These are phyloP conservation scores for Sebastes matsubarae DNA, from an alignment of 2,797 vertebrate species.

Conservation along the genomic window DNA sequence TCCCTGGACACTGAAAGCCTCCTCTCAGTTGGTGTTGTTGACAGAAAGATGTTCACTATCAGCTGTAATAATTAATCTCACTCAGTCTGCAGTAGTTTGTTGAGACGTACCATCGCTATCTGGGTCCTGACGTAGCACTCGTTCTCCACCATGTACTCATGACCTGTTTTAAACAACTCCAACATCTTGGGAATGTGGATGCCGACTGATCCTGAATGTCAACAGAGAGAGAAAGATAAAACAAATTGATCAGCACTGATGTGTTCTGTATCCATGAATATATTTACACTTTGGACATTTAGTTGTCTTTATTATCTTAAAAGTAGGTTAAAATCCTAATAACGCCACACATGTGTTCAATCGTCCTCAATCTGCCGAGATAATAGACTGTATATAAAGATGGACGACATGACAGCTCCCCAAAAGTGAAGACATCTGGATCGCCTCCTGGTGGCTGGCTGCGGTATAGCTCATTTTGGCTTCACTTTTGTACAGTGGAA, in stretches of 20 bases:
- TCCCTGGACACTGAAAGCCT: not conserved
- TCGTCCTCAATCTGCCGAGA: not conserved
- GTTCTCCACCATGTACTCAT: constrained; percentile 85
- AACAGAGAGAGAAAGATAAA: constrained; percentile 15
- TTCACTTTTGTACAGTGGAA: too few species aligned
- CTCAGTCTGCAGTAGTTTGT: not conserved
- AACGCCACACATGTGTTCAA: too few species aligned
- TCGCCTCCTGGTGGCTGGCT: too few species aligned
- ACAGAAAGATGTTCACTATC: not conserved
- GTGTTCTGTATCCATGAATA: fast-evolving
- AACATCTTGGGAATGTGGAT: constrained; percentile 88
- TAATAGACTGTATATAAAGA: too few species aligned
- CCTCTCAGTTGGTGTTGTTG: not conserved
- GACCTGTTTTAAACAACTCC: constrained; percentile 84
- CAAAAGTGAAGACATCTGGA: too few species aligned
- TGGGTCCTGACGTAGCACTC: constrained; percentile 82
- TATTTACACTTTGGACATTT: not conserved
- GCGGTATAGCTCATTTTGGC: not conserved
- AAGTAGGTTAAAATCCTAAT: not conserved
- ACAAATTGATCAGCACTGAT: too few species aligned
- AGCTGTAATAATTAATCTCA: too few species aligned
- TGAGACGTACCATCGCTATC: constrained; percentile 86
- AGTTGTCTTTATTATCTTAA: too few species aligned
- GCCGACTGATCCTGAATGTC: constrained; percentile 84
- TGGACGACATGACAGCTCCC: too few species aligned